A percentile compares a stretch with the other conserved stretches of the same genome.
phyloP scores from a whole-genome alignment of 2,113 vertebrate species.

The Sminthopsis crassicaudata region DNA sequence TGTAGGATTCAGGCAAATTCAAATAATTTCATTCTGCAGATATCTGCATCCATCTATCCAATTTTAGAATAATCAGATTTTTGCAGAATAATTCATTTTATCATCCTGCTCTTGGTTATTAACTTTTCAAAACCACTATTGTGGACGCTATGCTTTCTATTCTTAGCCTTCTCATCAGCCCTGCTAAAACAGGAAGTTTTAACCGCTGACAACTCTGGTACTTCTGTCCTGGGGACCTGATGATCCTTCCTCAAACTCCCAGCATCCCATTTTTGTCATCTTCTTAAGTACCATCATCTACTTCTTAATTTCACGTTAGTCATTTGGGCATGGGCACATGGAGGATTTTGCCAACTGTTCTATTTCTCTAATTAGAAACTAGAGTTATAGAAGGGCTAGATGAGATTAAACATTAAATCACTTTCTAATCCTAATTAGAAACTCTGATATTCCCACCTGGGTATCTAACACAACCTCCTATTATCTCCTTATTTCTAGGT shows the following conservation, averaged over 20 bases:
- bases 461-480: too few relatives aligned
- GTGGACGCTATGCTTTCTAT: not conserved
- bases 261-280: not conserved
- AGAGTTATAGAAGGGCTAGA: not conserved
- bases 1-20: not conserved
- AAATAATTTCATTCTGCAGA: not conserved
- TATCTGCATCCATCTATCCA: not conserved
- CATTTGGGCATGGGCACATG: not conserved
- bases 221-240: not conserved
- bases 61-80: not conserved
- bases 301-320: not conserved
- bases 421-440: not conserved
- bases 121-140: not conserved
- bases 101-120: not conserved
- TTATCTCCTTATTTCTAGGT: too few relatives aligned
- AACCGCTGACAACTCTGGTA: not conserved
- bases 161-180: not conserved
- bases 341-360: not conserved
- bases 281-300: not conserved
- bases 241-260: not conserved
- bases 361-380: not conserved
- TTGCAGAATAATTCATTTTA: not conserved
- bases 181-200: not conserved
- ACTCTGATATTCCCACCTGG: not conserved
- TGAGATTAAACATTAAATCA: not conserved